Evolutionary conservation across 2,113 vertebrate genomes (phyloP).

Genomic region (Corvus hawaiiensis): DNA sequence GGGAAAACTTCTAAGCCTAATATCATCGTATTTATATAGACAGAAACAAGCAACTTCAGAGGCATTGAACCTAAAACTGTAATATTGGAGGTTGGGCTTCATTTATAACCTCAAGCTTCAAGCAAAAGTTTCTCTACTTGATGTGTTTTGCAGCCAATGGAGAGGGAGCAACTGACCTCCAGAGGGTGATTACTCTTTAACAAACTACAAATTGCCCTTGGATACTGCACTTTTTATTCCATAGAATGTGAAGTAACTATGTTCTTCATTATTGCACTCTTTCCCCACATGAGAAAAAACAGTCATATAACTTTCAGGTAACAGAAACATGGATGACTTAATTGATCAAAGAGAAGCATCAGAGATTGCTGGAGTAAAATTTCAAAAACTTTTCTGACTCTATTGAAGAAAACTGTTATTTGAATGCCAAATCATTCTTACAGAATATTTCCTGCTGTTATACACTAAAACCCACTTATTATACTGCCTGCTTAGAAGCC

Average conservation of each 20-base stretch:
- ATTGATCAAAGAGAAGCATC: not conserved
- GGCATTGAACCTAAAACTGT: not conserved
- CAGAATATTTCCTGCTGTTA: not conserved
- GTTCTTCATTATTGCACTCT: not conserved
- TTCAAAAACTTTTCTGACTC: not conserved
- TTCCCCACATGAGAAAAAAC: not conserved
- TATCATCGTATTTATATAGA: not conserved
- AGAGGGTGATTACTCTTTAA: not conserved
- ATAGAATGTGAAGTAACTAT: not conserved
- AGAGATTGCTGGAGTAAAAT: not conserved
- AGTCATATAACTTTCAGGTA: not conserved
- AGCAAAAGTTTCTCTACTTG: not conserved
- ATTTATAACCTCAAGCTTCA: not conserved
- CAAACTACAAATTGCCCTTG: not conserved
- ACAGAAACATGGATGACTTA: not conserved
- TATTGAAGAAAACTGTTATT: not conserved
- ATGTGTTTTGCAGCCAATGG: not conserved
- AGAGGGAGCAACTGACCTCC: not conserved
- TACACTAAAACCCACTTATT: not conserved
- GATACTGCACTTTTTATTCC: not conserved
- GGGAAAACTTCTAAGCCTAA: not conserved
- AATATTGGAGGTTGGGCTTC: not conserved
- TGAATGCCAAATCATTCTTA: not conserved
- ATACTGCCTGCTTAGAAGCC: not conserved
- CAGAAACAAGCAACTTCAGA: not conserved